Evolutionary conservation across 2,888 invertebrate genomes (phyloP), one percentile per base, ranked within the genome.

Genomic region (Pachymerium ferrugineum): DNA sequence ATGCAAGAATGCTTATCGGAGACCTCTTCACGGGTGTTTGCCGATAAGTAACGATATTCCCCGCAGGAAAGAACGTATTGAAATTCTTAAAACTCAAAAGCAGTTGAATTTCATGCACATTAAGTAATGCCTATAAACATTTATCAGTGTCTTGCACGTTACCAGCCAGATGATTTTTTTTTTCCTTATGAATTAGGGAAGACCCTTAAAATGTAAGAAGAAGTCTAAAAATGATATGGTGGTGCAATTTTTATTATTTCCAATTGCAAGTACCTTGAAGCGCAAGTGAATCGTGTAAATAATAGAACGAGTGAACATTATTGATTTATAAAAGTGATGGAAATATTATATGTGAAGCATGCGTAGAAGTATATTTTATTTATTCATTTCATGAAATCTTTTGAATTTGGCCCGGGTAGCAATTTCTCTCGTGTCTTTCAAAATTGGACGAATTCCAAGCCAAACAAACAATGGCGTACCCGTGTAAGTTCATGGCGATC

Each of bases 51-150:
- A 62, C 62, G 62, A 62, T 62, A 62, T 62, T 62, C 62, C 62
- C 62, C 28, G 28, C 25, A 62, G 62, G 62, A 62, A 62, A 62
- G 62, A 62, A 62, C 62, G 62, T 62, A 62, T 62, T 62, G 62
- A 62, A 62, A 62, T 62, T 25, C 62, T 62, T 62, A 62, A 62
- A 62, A 62, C 25, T 62, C 62, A 62, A 62, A n/a, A 25, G 62
- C 62, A 62, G 62, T 62, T 28, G 62, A 62, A 62, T 62, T 62
- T 62, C 62, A 62, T 28, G 62, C 62, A 62, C 62, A 62, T 62
- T 62, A 62, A 62, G 62, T 62, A 62, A 62, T 62, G 62, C 62
- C 62, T 62, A 62, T 62, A 62, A 62, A 62, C 62, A 62, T 62
- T 62, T 62, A 62, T 62, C 62, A 62, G 62, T 62, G 62, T 62